Base-by-base conservation (phyloP, 2,888 invertebrate species). In the Odontomyia ornata region DNA sequence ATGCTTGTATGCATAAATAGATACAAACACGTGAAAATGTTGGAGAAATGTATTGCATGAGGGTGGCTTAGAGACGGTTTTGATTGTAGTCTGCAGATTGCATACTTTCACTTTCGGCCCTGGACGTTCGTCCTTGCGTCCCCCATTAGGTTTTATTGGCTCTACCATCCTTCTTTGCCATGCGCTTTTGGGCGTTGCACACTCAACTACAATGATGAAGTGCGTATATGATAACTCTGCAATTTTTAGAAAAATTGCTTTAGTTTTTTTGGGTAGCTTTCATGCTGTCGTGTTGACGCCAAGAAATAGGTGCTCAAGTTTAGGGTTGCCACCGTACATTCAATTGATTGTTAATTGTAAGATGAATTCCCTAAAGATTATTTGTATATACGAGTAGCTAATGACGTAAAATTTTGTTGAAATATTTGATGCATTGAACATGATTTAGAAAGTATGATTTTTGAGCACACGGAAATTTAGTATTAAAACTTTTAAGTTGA, bases 21-120 rank as follows among this genome's bases (percentile, higher is more conserved):
- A 57, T 57, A 57, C 73, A 73, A 73, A 23, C 57, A 73, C 60
- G 57, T 57, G 73, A 43, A 23, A 72, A 27, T 30, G 46, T 15
- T 15, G 69, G 73, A 36, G 57, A 73, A 57, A 30, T 30, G 60
- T 57, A 47, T 18, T 60, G 60, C 60, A 57, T 3, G 73, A 36
- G 73, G 57, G 60, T 56, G 72, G 27, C 28, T n/a, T 18, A 27
- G 30, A n/a, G 30, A 13, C 25, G 23, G 25, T 36, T 4, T 36
- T 9, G 36, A 36, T 36, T n/a, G 36, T 57, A 25, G 30, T 56
- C 36, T 30, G 60, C 23, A 43, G 73, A 23, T 23, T 73, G 73
- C 73, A 73, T 73, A 60, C 73, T 73, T 73, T 73, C 73, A 57
- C 36, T 60, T 73, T 73, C 36, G 23, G 30, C 73, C 72, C 36